A percentile compares a stretch with the other conserved stretches of the same genome.
These are phyloP conservation scores for Merops nubicus DNA, from an alignment of 2,113 vertebrate species.

Conservation along the genomic window DNA sequence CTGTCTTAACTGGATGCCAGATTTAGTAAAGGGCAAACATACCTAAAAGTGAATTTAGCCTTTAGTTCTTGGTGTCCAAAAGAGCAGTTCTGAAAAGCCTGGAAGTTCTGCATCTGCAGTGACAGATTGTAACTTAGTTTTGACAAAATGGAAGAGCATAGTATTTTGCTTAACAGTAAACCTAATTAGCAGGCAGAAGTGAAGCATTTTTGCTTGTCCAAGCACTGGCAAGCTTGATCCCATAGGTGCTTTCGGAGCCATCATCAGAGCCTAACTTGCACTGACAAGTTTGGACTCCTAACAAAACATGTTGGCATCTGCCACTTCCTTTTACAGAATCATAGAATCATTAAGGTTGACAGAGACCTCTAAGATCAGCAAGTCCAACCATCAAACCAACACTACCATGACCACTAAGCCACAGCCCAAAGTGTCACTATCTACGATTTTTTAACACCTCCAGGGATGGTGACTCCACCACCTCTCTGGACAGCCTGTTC, in stretches of 20 bases:
- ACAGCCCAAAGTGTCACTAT: too few relatives aligned
- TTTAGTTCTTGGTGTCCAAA: neutral
- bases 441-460: too few relatives aligned
- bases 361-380: too few relatives aligned
- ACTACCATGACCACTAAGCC: too few relatives aligned
- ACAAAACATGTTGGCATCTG: neutral
- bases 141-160: neutral
- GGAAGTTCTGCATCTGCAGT: neutral
- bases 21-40: neutral
- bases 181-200: neutral
- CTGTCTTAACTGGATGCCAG: neutral
- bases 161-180: neutral
- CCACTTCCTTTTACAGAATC: neutral
- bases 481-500: too few relatives aligned
- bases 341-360: too few relatives aligned
- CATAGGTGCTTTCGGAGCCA: neutral
- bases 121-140: neutral
- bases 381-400: too few relatives aligned
- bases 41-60: neutral
- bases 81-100: neutral
- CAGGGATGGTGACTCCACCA: too few relatives aligned
- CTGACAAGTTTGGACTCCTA: neutral
- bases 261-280: neutral
- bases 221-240: neutral
- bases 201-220: neutral